Evolutionary conservation across 2,888 invertebrate genomes (phyloP).

Genomic region (Diarsia mendica): DNA sequence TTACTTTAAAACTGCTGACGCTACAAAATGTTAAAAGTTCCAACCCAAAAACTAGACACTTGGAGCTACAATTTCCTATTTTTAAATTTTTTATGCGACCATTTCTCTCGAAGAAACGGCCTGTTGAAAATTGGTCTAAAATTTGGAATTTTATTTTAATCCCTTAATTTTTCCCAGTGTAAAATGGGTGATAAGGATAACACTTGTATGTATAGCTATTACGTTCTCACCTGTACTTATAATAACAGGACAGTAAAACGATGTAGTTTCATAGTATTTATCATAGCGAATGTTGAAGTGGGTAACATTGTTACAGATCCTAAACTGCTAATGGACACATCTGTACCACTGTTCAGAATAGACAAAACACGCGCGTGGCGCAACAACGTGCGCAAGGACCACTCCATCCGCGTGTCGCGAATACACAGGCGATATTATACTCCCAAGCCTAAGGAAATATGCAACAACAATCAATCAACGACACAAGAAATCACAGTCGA

Average conservation of each 20-base stretch:
- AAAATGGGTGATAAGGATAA: neutral
- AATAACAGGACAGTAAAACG: neutral
- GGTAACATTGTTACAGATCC: constrained; percentile 23
- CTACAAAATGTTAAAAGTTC: too few species aligned
- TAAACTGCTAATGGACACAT: constrained; percentile 36
- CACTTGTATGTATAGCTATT: neutral
- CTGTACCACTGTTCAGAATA: constrained; percentile 19
- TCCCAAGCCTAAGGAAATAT: neutral
- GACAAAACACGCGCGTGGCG: constrained; percentile 31
- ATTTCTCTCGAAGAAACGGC: too few species aligned
- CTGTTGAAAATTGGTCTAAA: too few species aligned
- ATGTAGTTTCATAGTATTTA: neutral
- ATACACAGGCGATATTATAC: constrained; percentile 29
- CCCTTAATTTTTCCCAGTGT: too few species aligned
- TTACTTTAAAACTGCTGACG: too few species aligned
- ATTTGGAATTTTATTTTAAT: too few species aligned
- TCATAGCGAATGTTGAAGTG: neutral
- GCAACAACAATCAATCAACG: neutral
- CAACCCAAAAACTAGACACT: too few species aligned
- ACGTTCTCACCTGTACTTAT: neutral
- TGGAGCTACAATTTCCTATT: too few species aligned
- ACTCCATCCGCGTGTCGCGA: constrained; percentile 26
- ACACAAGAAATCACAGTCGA: constrained; percentile 7
- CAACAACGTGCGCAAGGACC: constrained; percentile 28
- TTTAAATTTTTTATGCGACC: too few species aligned